Evolutionary conservation across 1,140 invertebrate species (phyloP), one percentile per base, ranked within the genome.

Genomic region (Ruditapes philippinarum): DNA sequence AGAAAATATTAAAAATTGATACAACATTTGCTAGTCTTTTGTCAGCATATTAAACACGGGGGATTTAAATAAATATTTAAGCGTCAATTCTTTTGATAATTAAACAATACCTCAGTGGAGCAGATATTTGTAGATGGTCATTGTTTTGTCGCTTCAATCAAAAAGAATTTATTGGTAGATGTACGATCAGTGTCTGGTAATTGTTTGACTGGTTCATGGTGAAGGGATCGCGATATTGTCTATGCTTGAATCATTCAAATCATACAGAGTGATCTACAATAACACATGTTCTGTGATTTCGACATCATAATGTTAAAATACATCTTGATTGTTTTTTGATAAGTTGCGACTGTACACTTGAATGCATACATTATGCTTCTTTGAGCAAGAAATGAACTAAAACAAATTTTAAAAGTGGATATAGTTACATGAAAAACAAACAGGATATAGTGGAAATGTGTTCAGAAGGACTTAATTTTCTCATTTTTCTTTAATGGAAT

Each of bases 151-250:
- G 33, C 33, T 38, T 70, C 36, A 28, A 76, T 51, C 45, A 49
- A 42, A 28, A 45, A 22, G 73, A 76, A 76, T 76, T 76, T 33
- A 76, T 45, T 28, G 17, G 17, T 76, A 76, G 73, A 76, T 76
- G 73, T 76, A 33, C 12, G 42, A 76, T 51, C 22, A 25, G n/a
- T 28, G 73, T 49, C 40, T 76, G 1, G 17, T 17, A 5, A 73
- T 49, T 76, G 73, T 76, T 14, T 31, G 40, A 22, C 9, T 49
- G 9, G 7, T 9, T 76, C 40, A 76, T 42, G 73, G 73, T 76
- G 42, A 76, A 76, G 73, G 45, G 73, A n/a, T 12, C 40, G 25
- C 73, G 25, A 25, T 51, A 49, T 76, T 76, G 42, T 25, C 25
- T 25, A 11, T n/a, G n/a, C n/a, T n/a, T n/a, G n/a, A n/a, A n/a